Conservation (phyloP, 2,113 vertebrate genomes). For the Ptychochromis oligacanthus region DNA sequence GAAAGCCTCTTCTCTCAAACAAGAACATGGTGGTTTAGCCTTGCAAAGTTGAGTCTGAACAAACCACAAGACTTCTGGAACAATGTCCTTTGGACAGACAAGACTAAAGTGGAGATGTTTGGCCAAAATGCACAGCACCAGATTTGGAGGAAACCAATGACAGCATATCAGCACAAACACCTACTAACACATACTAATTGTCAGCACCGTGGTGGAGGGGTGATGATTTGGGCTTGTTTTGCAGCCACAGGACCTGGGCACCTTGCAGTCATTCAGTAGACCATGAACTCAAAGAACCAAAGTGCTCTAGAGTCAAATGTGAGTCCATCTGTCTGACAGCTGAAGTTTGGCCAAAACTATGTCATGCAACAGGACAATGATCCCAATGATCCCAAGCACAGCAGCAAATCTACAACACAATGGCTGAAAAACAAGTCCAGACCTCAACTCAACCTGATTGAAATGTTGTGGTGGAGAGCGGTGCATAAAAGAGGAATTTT, state of each 20-base stretch:
- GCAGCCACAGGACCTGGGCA: too few species aligned
- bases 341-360: background rate
- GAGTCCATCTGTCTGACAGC: fast-evolving
- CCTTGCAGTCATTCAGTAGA: too few species aligned
- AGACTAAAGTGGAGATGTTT: fast-evolving
- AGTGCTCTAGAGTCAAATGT: too few species aligned
- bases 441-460: too few species aligned
- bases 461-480: too few species aligned
- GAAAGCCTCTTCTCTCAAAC: background rate
- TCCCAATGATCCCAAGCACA: too few species aligned
- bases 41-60: background rate
- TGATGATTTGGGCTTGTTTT: too few species aligned
- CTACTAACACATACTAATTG: too few species aligned
- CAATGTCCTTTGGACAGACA: background rate
- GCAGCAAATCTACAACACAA: too few species aligned
- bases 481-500: too few species aligned
- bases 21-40: fast-evolving
- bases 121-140: background rate
- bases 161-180: background rate
- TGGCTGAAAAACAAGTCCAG: too few species aligned
- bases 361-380: background rate
- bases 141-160: background rate
- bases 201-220: background rate
- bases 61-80: background rate
- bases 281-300: too few species aligned